A percentile compares a stretch with the other conserved stretches of the same genome.
Conservation (phyloP, 2,797 vertebrate genomes). For the Heliangelus exortis region DNA sequence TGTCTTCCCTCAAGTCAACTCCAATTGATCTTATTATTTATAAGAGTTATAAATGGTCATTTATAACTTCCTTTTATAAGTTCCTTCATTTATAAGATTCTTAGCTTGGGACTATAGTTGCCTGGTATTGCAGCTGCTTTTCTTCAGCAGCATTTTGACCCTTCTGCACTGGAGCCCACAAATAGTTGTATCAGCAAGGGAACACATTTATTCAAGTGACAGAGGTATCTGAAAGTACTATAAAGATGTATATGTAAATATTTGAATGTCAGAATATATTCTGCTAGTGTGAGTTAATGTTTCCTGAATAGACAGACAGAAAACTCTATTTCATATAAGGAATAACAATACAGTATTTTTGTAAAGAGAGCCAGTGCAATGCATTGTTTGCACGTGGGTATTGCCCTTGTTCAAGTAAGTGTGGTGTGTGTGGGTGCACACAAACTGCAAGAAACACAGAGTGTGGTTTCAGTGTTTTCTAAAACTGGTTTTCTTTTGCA, state of each 20-base stretch:
- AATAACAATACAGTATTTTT: not conserved
- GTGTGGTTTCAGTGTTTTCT: not conserved
- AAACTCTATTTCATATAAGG: not conserved
- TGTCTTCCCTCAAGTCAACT: not conserved
- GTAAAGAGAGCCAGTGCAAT: not conserved
- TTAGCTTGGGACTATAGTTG: not conserved
- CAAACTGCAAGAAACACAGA: not conserved
- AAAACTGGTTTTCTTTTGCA: not conserved
- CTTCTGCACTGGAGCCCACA: not conserved
- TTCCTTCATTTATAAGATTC: not conserved
- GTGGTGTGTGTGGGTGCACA: not conserved
- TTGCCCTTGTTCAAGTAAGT: not conserved
- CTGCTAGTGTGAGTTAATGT: not conserved
- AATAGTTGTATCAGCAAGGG: not conserved
- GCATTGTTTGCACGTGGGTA: slow-evolving; percentile 23
- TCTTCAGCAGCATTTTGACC: not conserved
- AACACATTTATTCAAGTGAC: not conserved
- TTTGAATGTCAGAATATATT: not conserved
- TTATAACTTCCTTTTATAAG: no score
- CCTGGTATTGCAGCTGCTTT: not conserved
- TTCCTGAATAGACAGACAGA: not conserved
- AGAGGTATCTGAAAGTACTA: not conserved
- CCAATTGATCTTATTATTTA: not conserved
- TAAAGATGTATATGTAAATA: not conserved
- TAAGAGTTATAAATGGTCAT: no score